A percentile compares a stretch with the other conserved stretches of the same genome.
Evolutionary conservation across 2,797 vertebrate species (phyloP).

Genomic region (Sebastes trivittatus): DNA sequence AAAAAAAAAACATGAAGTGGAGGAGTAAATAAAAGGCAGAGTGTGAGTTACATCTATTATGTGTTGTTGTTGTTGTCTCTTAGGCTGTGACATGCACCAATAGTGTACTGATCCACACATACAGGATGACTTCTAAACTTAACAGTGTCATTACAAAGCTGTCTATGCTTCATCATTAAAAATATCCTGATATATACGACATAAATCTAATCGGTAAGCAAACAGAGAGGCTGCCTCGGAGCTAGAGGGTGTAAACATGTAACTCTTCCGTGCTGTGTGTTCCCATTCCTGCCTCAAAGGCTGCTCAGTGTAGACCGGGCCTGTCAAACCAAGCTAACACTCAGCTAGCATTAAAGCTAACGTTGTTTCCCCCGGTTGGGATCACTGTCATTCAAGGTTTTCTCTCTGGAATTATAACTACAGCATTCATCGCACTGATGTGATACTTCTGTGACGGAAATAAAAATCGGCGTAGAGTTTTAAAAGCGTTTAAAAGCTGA

Average conservation of each 20-base stretch:
- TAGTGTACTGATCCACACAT: background rate
- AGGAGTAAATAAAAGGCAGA: too few species aligned
- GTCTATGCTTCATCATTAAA: background rate
- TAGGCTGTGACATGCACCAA: background rate
- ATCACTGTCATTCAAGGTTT: slow-evolving; percentile 9
- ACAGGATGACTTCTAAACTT: background rate
- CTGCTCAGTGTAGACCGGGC: slow-evolving; percentile 52
- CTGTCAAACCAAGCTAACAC: slow-evolving; percentile 74
- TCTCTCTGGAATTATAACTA: background rate
- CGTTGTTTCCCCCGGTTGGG: slow-evolving; percentile 30
- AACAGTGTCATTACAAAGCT: background rate
- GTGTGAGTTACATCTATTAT: too few species aligned
- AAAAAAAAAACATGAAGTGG: too few species aligned
- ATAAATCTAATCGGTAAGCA: background rate
- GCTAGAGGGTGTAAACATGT: slow-evolving; percentile 9
- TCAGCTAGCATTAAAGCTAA: slow-evolving; percentile 55
- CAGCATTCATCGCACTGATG: background rate
- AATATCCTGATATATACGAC: background rate
- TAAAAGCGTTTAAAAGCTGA: slow-evolving; percentile 23
- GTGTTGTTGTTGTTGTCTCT: too few species aligned
- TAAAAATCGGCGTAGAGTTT: background rate
- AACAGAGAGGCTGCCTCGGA: background rate
- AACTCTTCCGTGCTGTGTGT: slow-evolving; percentile 42
- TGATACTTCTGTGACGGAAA: background rate
- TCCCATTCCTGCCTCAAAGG: slow-evolving; percentile 28